Base-by-base conservation (phyloP, 2,113 vertebrate genomes). In the Acrocephalus kingi region DNA sequence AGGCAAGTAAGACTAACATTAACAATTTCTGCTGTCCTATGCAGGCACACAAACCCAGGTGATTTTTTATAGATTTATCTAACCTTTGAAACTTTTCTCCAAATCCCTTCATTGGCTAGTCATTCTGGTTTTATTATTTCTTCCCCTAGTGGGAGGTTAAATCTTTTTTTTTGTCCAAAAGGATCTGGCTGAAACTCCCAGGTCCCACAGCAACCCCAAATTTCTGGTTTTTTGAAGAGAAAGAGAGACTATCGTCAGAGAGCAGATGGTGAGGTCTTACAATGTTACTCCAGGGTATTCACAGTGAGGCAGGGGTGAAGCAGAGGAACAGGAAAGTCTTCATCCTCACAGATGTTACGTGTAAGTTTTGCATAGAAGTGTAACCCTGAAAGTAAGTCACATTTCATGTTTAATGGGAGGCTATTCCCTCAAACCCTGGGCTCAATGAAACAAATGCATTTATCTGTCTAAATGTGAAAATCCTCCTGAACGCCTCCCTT, bases 251-350 rank as follows among this genome's bases (percentile, higher is more conserved):
- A 37, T 55, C 86, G 90, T 88, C 72, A 91, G 56, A 64, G 76
- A 95, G 79, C 94, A 96, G 94, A 92, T 96, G 96, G 79, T 74
- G 59, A 88, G 96, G 88, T 84, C 90, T 93, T 24, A 30, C 5
- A 64, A 37, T 52, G 56, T 15, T 87, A 61, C 95, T 78, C 85
- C 66, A 33, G 92, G 14, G 83, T 48, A 84, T 96, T 90, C 68
- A 41, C 45, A 55, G 64, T 1, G 24, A 86, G 56, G 45, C 90
- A 90, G 61, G 64, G 75, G 81, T 0, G 14, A 88, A 83, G 55
- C 87, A 86, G 64, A 31, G 83, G 56, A 93, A 64, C 74, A 68
- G 90, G 20, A 76, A 84, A 94, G n/a, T 41, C 79, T 74, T 76
- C 82, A 84, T 71, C 79, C 78, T 92, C 84, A 54, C 94, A 91